Evolutionary conservation across 2,113 vertebrate species (phyloP).

Genomic region (Sterrhoptilus dennistouni): DNA sequence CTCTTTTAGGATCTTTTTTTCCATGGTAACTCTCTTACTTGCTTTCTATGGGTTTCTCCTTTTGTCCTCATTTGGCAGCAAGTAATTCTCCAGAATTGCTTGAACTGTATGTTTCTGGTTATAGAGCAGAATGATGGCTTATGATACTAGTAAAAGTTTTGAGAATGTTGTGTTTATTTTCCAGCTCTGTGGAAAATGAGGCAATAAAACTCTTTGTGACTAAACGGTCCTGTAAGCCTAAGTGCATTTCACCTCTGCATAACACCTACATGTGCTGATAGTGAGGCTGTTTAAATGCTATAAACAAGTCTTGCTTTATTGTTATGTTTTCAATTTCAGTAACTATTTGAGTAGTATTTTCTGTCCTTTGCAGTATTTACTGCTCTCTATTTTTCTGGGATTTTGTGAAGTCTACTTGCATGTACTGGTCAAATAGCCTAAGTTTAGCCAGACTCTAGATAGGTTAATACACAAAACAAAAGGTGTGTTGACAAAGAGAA

Average conservation of each 20-base stretch:
- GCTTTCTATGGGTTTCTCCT: neutral
- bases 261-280: neutral
- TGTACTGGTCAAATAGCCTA: neutral
- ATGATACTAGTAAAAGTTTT: neutral
- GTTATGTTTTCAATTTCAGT: neutral
- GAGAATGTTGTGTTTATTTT: neutral
- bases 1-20: neutral
- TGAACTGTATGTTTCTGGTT: neutral
- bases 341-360: neutral
- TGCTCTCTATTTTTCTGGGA: neutral
- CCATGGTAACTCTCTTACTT: neutral
- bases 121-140: neutral
- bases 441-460: neutral
- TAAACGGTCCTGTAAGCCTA: neutral
- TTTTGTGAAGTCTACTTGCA: neutral
- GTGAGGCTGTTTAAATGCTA: neutral
- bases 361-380: neutral
- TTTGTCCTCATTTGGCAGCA: neutral
- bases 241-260: neutral
- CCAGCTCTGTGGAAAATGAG: neutral
- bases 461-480: neutral
- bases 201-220: neutral
- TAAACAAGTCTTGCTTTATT: neutral
- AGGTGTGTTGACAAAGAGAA: neutral
- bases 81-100: neutral